phyloP scores from a whole-genome alignment of 2,888 invertebrate genomes.

The Odontocerum albicorne region DNA sequence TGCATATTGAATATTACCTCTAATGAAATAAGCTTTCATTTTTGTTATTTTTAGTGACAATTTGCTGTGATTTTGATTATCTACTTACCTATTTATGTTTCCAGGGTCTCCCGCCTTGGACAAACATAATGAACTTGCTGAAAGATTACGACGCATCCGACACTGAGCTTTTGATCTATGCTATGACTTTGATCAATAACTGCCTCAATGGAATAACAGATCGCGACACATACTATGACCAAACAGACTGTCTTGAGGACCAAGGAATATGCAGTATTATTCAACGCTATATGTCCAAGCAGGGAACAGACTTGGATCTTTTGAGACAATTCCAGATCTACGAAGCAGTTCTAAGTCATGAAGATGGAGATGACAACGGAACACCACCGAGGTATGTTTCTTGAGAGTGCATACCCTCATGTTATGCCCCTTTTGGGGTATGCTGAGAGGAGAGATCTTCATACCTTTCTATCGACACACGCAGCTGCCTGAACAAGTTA shows the following conservation, averaged over 20 bases:
- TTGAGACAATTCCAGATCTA: constrained; percentile 93
- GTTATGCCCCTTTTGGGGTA: no score
- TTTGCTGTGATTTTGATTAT: no score
- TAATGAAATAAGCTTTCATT: no score
- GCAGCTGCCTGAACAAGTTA: no score
- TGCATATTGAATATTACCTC: no score
- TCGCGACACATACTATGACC: constrained; percentile 96
- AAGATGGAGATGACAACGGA: constrained; percentile 68
- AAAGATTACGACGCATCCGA: constrained; percentile 96
- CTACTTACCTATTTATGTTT: no score
- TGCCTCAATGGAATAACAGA: constrained; percentile 91
- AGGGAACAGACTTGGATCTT: constrained; percentile 90
- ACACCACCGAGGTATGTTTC: constrained; percentile 36
- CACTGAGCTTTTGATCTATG: constrained; percentile 92
- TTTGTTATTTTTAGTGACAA: no score
- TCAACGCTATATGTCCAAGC: constrained; percentile 86
- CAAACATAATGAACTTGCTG: constrained; percentile 76
- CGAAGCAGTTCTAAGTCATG: constrained; percentile 88
- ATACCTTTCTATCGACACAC: no score
- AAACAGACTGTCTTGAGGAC: constrained; percentile 93
- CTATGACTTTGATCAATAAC: constrained; percentile 95
- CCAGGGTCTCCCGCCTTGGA: constrained; percentile 69
- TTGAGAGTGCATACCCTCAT: no score
- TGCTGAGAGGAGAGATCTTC: no score
- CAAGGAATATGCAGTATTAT: constrained; percentile 89